Evolutionary conservation across 2,797 vertebrate species (phyloP).

Genomic region (Eospalax fontanierii): DNA sequence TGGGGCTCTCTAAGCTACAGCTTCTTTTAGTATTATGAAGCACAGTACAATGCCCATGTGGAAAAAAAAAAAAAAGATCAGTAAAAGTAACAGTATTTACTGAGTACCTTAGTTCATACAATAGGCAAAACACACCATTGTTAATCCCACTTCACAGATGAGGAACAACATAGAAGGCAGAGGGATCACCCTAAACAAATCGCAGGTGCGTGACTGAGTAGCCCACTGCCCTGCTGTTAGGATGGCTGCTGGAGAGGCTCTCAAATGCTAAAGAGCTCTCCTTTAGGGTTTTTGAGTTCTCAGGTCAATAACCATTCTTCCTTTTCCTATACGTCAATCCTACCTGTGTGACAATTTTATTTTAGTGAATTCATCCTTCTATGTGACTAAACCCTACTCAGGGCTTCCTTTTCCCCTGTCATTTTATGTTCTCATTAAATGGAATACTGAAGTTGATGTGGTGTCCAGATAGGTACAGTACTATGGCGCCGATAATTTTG

Average conservation of each 20-base stretch:
- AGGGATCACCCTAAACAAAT: neutral
- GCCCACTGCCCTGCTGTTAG: neutral
- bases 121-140: neutral
- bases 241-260: neutral
- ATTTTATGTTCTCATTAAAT: constrained; percentile 20
- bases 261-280: neutral
- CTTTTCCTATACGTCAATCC: neutral
- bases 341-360: constrained; percentile 37
- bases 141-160: neutral
- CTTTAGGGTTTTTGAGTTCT: neutral
- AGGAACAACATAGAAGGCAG: neutral
- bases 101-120: neutral
- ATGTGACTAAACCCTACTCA: neutral
- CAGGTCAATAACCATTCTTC: neutral
- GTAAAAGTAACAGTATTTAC: neutral
- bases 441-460: neutral
- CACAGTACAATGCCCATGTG: neutral
- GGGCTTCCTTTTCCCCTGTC: neutral
- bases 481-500: neutral
- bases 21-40: constrained; percentile 10
- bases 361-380: neutral
- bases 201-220: neutral
- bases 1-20: neutral
- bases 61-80: neutral
- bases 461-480: neutral